Base-by-base conservation (phyloP, 2,113 vertebrate genomes). In the Hydrochoerus hydrochaeris region DNA sequence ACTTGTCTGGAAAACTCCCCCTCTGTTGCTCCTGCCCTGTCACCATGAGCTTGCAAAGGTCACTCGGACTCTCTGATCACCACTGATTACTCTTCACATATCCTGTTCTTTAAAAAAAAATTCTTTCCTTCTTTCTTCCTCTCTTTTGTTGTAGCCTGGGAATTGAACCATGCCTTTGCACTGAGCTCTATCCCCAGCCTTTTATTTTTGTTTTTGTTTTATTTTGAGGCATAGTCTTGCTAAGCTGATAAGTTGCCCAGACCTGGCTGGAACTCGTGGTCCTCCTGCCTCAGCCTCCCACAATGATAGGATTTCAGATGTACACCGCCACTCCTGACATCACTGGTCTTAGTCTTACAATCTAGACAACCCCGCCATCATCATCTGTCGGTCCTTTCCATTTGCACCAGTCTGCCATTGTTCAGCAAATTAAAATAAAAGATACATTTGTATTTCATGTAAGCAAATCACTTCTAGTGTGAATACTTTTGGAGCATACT, bases 11-110 rank as follows among this genome's bases (percentile, higher is more conserved):
- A 16, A 46, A 62, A 30, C 35, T 11, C 26, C 52, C 52, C 52
- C 77, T 63, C 54, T 63, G 35, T 35, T 20, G 26, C 11, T 30
- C 58, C 67, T 7, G 16, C 8, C 58, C 38, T 22, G 7, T 28
- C 46, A 6, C 0, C 4, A 4, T 35, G 71, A 83, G 19, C 14
- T 19, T 35, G 1, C 28, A 10, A 49, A 5, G 22, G 12, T 9
- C 19, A 16, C 28, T 5, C 4, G 22, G 38, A 73, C 19, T n/a
- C 84, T 82, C 22, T 1, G 41, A 10, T 44, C 32, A 16, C 5
- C 20, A 16, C 44, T 9, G 9, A 58, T n/a, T 30, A 38, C 49
- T 28, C 46, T 83, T 38, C 19, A 24, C 69, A 26, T 9, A 24
- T 35, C 6, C 35, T 75, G 44, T 49, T 28, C 20, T 44, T 32